Conservation (phyloP, 2,113 vertebrate species). For the Macrotus californicus region DNA sequence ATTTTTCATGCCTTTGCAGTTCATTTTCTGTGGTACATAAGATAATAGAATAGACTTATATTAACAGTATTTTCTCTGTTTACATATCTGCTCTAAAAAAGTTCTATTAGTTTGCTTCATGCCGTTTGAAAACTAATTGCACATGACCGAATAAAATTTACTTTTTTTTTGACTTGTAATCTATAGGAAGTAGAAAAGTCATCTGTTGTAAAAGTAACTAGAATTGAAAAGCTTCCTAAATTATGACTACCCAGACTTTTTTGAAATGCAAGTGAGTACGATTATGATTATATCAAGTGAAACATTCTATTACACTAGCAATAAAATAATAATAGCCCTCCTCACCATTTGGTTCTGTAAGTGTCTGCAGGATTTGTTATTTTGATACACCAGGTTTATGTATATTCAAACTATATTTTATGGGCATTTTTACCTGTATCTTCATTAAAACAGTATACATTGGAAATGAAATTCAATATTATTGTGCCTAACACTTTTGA, state of each 20-base stretch:
- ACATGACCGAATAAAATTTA: constrained; percentile 15
- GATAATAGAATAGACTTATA: background rate
- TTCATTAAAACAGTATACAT: background rate
- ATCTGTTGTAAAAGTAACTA: constrained; percentile 19
- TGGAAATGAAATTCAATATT: background rate
- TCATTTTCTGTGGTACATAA: background rate
- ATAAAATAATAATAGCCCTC: constrained; percentile 29
- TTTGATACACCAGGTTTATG: background rate
- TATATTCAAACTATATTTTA: background rate
- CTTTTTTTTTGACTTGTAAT: background rate
- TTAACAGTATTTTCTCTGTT: background rate
- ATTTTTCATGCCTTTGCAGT: background rate
- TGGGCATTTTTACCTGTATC: background rate
- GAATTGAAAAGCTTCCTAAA: constrained; percentile 35
- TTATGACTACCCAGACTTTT: background rate
- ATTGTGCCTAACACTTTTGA: background rate
- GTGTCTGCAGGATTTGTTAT: background rate
- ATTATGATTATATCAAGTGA: background rate
- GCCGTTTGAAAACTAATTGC: constrained; percentile 42
- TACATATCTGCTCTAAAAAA: background rate
- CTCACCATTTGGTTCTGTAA: background rate
- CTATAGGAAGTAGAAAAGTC: constrained; percentile 44
- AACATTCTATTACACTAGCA: background rate
- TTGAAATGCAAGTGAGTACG: background rate
- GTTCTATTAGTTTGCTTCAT: constrained; percentile 30